A percentile compares a stretch with the other conserved stretches of the same genome.
Conservation (phyloP, 2,113 vertebrate species). For the Xiphophorus maculatus region DNA sequence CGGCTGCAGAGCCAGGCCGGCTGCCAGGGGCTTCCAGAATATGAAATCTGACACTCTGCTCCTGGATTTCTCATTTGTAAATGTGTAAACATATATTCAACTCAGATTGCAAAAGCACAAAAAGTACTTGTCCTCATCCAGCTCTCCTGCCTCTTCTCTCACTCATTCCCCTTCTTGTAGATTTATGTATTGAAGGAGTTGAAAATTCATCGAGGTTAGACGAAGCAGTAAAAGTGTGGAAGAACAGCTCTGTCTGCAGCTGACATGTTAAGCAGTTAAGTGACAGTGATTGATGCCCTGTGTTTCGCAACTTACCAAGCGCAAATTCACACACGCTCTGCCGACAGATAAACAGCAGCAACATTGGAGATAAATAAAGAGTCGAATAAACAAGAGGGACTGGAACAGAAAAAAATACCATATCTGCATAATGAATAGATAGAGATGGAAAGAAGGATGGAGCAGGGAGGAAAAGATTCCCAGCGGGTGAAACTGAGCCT, state of each 20-base stretch:
- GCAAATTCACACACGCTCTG: slow-evolving; percentile 30
- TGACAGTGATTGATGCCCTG: slow-evolving; percentile 88
- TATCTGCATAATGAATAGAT: slow-evolving; percentile 72
- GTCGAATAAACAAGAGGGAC: slow-evolving; percentile 66
- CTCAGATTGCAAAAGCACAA: slow-evolving; percentile 58
- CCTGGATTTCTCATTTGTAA: slow-evolving; percentile 77
- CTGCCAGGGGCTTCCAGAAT: slow-evolving; percentile 62
- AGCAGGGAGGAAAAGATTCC: slow-evolving; percentile 53
- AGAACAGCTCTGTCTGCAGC: slow-evolving; percentile 61
- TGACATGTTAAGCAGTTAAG: slow-evolving; percentile 63
- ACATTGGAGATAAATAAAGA: slow-evolving; percentile 72
- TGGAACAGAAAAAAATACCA: slow-evolving; percentile 18
- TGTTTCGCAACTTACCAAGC: slow-evolving; percentile 68
- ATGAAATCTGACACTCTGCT: slow-evolving; percentile 69
- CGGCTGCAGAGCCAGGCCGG: slow-evolving; percentile 51
- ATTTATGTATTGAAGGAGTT: slow-evolving; percentile 76
- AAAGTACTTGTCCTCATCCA: slow-evolving; percentile 42
- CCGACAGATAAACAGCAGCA: slow-evolving; percentile 65
- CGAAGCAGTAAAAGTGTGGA: slow-evolving; percentile 32
- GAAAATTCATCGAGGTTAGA: slow-evolving; percentile 70
- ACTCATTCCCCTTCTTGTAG: slow-evolving; percentile 22
- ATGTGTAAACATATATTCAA: slow-evolving; percentile 73
- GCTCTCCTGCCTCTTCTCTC: background rate
- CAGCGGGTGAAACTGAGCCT: slow-evolving; percentile 53
- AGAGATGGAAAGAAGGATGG: slow-evolving; percentile 45